Base-by-base conservation (phyloP, 2,113 vertebrate genomes). In the Sapayoa aenigma region DNA sequence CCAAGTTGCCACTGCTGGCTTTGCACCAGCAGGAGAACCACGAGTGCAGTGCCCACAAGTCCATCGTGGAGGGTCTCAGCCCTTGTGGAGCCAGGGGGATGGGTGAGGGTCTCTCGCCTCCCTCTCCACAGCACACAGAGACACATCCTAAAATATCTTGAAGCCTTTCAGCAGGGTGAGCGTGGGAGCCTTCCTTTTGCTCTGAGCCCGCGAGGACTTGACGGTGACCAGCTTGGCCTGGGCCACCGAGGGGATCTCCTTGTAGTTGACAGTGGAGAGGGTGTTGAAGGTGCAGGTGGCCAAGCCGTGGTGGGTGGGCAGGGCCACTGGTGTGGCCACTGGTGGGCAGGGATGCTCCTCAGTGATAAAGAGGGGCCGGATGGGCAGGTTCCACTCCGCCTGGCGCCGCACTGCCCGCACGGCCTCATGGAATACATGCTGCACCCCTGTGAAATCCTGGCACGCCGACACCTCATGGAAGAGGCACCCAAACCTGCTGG, bases 211-310 rank as follows among this genome's bases (percentile, higher is more conserved):
- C 1, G 99, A 99, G 1, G 99, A 98, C 94, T 99, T 99, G 39
- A 99, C 98, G 0, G 99, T 99, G 85, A 99, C 98, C 96, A 99
- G 96, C 96, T 99, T 99, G 97, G 99, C 99, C 44, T 98, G 99
- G 87, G 99, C 97, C n/a, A 99, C 98, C 0, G 98, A 94, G 9
- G 98, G 99, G 86, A 99, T 98, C 97, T 99, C 99, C 93, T 98
- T 99, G 94, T 98, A 98, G 97, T 97, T 98, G 81, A 98, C 91
- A 0, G 98, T 97, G 55, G 98, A 96, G 33, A 99, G 98, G 0
- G 98, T 98, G 94, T 95, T 98, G 95, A 98, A 96, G 79, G 97
- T 96, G 89, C 98, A 98, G 94, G 95, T 96, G 83, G 98, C 97
- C 95, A 98, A 72, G 44, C 98, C 96, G 0, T 98, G 98, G 28